Evolutionary conservation across 2,113 vertebrate genomes (phyloP), one percentile per base, ranked within the genome.

Genomic region (Steatornis caripensis): DNA sequence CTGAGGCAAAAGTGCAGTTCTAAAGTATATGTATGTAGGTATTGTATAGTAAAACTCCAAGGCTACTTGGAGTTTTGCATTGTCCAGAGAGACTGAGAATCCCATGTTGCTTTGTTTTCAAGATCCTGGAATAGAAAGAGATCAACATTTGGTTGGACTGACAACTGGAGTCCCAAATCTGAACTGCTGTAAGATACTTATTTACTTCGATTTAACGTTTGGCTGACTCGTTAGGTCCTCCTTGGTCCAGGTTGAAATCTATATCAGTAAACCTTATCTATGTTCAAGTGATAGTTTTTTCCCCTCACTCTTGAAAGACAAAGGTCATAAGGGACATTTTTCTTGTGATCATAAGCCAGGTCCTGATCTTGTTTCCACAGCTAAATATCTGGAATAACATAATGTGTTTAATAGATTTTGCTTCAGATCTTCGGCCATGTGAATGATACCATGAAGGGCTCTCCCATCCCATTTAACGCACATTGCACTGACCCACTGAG

Each of bases 331-430:
- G 58, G 62, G 93, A 48, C 84, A 39, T 91, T 76, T 90, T 90
- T 70, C 90, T 93, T 95, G 86, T 96, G 95, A 97, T 97, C 95
- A 22, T 87, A 94, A 96, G 93, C 95, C 95, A 95, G 95, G 69
- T 97, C 96, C 92, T 79, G 93, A 95, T 96, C 95, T 94, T 95
- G 53, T 93, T 97, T 97, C 95, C 94, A 75, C 69, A 92, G 89
- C 79, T 90, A 87, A 87, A 94, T 97, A 84, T 76, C 94, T 97
- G 84, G 87, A 95, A 93, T 97, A 97, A 95, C 95, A 97, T 75
- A 60, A 82, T 79, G 89, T 76, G 70, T 96, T 95, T 94, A 93
- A 86, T 89, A 92, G 94, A 89, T 95, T 93, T 93, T 85, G 84
- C 92, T 95, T 95, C 95, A 97, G 95, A 92, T 92, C 95, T 93